A percentile compares a stretch with the other conserved stretches of the same genome.
phyloP scores from a whole-genome alignment of 2,888 invertebrate species.

The Morinoia aosen region DNA sequence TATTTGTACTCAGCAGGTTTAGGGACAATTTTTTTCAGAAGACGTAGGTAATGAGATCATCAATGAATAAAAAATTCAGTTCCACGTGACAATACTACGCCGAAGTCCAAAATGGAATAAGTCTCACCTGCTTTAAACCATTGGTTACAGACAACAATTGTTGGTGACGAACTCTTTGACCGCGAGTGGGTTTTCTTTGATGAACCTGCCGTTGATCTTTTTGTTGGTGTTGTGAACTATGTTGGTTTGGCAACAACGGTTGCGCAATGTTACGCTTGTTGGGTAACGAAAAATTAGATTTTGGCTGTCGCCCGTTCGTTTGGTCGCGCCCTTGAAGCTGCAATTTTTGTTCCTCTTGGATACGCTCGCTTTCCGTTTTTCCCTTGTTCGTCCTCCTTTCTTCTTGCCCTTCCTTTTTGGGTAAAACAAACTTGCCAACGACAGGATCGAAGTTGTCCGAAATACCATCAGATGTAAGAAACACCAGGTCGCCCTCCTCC shows the following conservation, averaged over 20 bases:
- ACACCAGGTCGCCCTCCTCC: slow-evolving; percentile 85
- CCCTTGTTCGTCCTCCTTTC: background rate
- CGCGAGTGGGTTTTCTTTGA: background rate
- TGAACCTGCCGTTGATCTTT: background rate
- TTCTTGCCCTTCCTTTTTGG: slow-evolving; percentile 67
- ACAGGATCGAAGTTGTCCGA: slow-evolving; percentile 94
- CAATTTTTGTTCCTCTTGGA: slow-evolving; percentile 54
- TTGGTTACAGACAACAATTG: background rate
- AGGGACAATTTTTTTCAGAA: background rate
- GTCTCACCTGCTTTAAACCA: slow-evolving; percentile 27
- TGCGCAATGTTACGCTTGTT: background rate
- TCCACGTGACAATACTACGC: too few relatives aligned
- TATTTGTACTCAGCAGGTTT: background rate
- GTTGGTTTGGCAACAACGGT: background rate
- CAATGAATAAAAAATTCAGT: background rate
- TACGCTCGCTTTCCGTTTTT: slow-evolving; percentile 47
- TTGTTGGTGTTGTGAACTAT: background rate
- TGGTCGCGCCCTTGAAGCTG: slow-evolving; percentile 5
- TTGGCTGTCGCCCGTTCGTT: background rate
- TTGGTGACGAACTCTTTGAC: background rate
- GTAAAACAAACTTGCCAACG: slow-evolving; percentile 85
- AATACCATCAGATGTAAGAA: slow-evolving; percentile 90
- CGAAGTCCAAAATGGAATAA: background rate
- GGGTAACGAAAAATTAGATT: background rate
- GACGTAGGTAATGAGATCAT: background rate